Evolutionary conservation across 2,888 invertebrate species (phyloP).

Genomic region (Hirtodrosophila trivittata): DNA sequence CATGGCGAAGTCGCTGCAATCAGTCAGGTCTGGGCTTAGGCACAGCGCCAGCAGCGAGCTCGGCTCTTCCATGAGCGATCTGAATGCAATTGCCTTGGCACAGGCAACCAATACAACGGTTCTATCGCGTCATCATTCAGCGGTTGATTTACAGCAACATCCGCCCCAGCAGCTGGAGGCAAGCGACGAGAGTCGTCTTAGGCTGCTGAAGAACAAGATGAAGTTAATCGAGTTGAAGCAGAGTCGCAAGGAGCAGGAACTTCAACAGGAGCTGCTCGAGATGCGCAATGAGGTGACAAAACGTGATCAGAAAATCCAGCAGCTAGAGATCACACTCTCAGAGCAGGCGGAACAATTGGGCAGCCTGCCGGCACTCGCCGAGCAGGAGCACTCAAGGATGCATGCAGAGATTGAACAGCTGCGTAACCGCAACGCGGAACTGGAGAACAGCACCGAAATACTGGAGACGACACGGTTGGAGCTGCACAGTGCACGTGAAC

Average conservation of each 20-base stretch:
- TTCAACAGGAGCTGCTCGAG: slow-evolving; percentile 69
- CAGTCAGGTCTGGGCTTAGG: slow-evolving; percentile 75
- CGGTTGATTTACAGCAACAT: slow-evolving; percentile 76
- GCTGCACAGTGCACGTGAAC: slow-evolving; percentile 84
- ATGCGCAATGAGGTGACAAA: slow-evolving; percentile 50
- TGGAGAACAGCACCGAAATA: slow-evolving; percentile 88
- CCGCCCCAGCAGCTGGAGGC: slow-evolving; percentile 52
- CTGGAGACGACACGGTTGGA: slow-evolving; percentile 64
- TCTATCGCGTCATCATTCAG: slow-evolving; percentile 80
- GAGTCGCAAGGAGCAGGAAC: slow-evolving; percentile 75
- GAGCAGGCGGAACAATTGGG: slow-evolving; percentile 21
- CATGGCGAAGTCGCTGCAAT: slow-evolving; percentile 84
- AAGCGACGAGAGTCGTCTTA: slow-evolving; percentile 81
- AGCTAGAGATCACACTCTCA: slow-evolving; percentile 83
- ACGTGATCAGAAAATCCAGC: slow-evolving; percentile 90
- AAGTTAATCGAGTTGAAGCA: slow-evolving; percentile 71
- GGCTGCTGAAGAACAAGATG: slow-evolving; percentile 81
- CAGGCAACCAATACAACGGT: slow-evolving; percentile 38
- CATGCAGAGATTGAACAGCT: slow-evolving; percentile 47
- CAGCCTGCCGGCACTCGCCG: slow-evolving; percentile 25
- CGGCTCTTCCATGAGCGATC: slow-evolving; percentile 83
- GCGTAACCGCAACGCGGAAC: slow-evolving; percentile 87
- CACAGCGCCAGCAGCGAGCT: slow-evolving; percentile 77
- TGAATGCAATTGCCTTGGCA: slow-evolving; percentile 60
- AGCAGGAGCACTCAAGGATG: slow-evolving; percentile 43